phyloP scores from a whole-genome alignment of 2,113 vertebrate species.

The Tricholaema leucomelas region DNA sequence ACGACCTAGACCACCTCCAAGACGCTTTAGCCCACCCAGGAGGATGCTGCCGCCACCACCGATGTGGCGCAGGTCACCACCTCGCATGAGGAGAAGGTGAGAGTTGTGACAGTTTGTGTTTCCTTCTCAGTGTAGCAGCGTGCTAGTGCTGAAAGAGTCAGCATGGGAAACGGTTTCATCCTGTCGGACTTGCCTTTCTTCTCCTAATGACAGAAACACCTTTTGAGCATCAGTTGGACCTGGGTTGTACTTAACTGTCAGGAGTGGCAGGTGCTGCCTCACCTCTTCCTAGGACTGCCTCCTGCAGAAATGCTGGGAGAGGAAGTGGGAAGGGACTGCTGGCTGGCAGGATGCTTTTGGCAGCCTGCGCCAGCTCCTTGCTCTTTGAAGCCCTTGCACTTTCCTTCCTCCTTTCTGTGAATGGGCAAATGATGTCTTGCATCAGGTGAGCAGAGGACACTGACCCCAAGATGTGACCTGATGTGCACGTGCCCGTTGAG shows the following conservation, averaged over 20 bases:
- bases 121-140: background rate
- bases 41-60: slow-evolving; percentile 91
- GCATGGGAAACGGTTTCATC: fast-evolving
- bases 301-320: background rate
- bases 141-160: fast-evolving
- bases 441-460: background rate
- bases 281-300: background rate
- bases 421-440: background rate
- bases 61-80: slow-evolving; percentile 93
- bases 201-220: background rate
- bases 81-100: slow-evolving; percentile 94
- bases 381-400: background rate
- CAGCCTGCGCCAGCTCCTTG: background rate
- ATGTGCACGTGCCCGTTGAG: fast-evolving
- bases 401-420: background rate
- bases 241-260: background rate
- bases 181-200: background rate
- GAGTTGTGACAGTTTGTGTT: background rate
- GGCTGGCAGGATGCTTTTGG: background rate
- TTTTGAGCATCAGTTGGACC: background rate
- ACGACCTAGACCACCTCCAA: slow-evolving; percentile 82
- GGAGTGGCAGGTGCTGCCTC: background rate
- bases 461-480: background rate
- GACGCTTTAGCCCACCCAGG: slow-evolving; percentile 88
- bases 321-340: background rate